These are phyloP conservation scores for Okamejei kenojei DNA, from an alignment of 2,797 vertebrate genomes.

Conservation along the genomic window DNA sequence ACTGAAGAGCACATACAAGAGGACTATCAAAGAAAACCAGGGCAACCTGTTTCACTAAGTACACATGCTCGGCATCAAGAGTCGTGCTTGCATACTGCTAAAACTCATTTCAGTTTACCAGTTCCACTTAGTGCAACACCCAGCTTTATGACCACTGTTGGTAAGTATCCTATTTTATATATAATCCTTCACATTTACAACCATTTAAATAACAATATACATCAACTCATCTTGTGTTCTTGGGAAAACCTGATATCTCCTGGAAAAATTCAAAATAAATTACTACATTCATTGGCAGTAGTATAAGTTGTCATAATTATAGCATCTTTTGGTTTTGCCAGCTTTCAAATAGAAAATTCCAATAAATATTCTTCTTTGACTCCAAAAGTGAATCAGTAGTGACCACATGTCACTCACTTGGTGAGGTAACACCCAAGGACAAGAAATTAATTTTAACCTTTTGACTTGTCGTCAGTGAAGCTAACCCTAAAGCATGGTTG, in stretches of 20 bases:
- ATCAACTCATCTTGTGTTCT: background rate
- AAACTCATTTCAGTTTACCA: conserved; percentile 90
- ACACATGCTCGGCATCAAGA: conserved; percentile 86
- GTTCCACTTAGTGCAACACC: conserved; percentile 87
- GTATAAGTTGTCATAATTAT: background rate
- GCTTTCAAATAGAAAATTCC: too few species aligned
- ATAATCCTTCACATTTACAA: background rate
- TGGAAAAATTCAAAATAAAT: background rate
- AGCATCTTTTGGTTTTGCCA: background rate
- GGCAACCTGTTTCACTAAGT: conserved; percentile 69
- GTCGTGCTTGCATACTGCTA: conserved; percentile 87
- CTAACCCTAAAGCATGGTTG: too few species aligned
- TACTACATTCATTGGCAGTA: background rate
- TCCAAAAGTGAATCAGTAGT: background rate
- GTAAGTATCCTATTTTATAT: conserved; percentile 53
- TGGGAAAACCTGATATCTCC: background rate
- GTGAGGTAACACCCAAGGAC: too few species aligned
- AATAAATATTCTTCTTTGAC: background rate
- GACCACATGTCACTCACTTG: background rate
- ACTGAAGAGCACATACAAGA: conserved; percentile 85
- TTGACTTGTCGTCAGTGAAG: too few species aligned
- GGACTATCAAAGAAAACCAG: conserved; percentile 73
- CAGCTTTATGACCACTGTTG: conserved; percentile 86
- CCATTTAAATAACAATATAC: too few species aligned
- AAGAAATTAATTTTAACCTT: too few species aligned